phyloP scores from a whole-genome alignment of 1,140 invertebrate genomes.

The Dufourea novaeangliae region DNA sequence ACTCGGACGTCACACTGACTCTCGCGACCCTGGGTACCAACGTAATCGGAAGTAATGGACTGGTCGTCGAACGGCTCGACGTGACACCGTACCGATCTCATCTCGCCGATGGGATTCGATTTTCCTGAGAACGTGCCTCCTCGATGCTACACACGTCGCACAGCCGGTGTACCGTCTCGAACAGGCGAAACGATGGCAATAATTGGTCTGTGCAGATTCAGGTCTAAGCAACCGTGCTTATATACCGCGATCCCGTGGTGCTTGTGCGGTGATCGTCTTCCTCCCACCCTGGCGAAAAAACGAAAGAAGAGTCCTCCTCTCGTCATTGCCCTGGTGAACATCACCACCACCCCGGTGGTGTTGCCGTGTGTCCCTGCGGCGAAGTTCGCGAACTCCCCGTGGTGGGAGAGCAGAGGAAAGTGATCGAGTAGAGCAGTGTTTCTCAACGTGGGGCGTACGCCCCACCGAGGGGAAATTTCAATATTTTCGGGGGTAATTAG shows the following conservation, averaged over 20 bases:
- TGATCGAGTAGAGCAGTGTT: no score
- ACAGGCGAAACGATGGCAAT: conserved; percentile 62
- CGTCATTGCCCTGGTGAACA: conserved; percentile 48
- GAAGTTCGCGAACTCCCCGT: conserved; percentile 52
- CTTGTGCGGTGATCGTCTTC: conserved; percentile 69
- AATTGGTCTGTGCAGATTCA: conserved; percentile 66
- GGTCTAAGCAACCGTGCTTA: conserved; percentile 60
- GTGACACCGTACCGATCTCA: conserved; percentile 64
- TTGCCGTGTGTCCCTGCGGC: conserved; percentile 48
- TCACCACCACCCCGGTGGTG: no score
- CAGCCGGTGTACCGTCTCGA: conserved; percentile 35
- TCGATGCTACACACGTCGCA: conserved; percentile 41
- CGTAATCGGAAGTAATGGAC: neutral
- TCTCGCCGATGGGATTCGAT: conserved; percentile 48
- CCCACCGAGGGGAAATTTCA: no score
- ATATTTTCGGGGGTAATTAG: no score
- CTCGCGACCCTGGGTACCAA: neutral
- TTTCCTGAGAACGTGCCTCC: conserved; percentile 17
- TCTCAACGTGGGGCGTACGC: no score
- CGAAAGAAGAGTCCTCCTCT: conserved; percentile 23
- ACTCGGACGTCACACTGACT: no score
- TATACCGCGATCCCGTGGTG: conserved; percentile 65
- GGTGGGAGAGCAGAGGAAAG: conserved; percentile 13
- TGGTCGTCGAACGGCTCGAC: neutral
- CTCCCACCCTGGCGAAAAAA: conserved; percentile 67